phyloP scores from a whole-genome alignment of 1,140 invertebrate genomes.

The Rhyzopertha dominica region DNA sequence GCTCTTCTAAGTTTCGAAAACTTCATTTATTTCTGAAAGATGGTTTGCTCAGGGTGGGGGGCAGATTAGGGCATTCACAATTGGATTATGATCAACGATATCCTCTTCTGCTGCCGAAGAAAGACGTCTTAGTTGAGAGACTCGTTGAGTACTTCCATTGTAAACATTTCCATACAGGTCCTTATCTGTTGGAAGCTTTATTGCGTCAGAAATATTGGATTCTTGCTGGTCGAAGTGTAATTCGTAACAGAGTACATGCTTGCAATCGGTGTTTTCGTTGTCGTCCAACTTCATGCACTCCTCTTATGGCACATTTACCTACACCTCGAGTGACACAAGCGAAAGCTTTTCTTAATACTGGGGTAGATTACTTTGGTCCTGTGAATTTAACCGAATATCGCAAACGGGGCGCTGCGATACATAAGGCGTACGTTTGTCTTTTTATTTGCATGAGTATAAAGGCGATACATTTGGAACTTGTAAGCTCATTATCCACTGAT shows the following conservation, averaged over 20 bases:
- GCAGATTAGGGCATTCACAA: constrained; percentile 18
- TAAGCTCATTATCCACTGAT: constrained; percentile 20
- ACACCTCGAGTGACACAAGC: no score
- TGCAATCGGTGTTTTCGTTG: neutral
- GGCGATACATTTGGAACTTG: constrained; percentile 34
- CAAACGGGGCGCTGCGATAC: constrained; percentile 12
- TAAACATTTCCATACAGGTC: constrained; percentile 20
- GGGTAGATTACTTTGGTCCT: constrained; percentile 2
- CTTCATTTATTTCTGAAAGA: constrained; percentile 21
- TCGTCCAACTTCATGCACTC: neutral
- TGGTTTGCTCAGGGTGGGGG: constrained; percentile 25
- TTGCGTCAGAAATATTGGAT: constrained; percentile 28
- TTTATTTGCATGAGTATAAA: constrained; percentile 35
- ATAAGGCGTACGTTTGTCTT: constrained; percentile 31
- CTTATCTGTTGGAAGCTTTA: constrained; percentile 10
- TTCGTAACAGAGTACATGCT: neutral
- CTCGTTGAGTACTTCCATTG: constrained; percentile 21
- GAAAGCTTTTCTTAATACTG: constrained; percentile 1
- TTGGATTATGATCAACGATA: constrained; percentile 22
- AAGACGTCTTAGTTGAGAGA: constrained; percentile 12
- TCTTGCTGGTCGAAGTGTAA: constrained; percentile 6
- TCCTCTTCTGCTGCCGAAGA: constrained; percentile 27
- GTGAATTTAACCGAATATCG: neutral
- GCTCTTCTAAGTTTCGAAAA: neutral
- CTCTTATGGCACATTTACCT: no score